Evolutionary conservation across 37 sponge, comb jelly and placozoan species (phyloP).

Genomic region (Petrosia ficiformis): DNA sequence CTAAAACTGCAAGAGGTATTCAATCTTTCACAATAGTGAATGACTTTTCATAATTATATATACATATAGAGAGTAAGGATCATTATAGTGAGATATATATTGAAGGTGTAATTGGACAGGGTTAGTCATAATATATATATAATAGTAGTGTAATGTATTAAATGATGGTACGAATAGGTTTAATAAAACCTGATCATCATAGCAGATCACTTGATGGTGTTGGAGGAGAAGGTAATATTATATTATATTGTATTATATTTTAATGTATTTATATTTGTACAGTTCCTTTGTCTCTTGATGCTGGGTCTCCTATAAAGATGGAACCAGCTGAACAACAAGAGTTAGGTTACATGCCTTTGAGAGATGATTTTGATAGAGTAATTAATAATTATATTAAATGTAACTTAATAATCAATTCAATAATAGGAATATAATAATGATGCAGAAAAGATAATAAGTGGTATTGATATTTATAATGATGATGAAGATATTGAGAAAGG

Average conservation of each 20-base stretch:
- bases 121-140: slow-evolving; percentile 9
- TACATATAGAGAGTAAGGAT: slow-evolving; percentile 60
- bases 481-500: slow-evolving; percentile 65
- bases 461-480: slow-evolving; percentile 47
- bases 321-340: slow-evolving; percentile 77
- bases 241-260: not conserved
- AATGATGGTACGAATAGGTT: too few relatives aligned
- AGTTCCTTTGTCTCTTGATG: not conserved
- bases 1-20: slow-evolving; percentile 72
- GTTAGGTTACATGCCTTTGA: slow-evolving; percentile 76
- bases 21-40: not conserved
- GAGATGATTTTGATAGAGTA: slow-evolving; percentile 88
- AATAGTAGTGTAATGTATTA: slow-evolving; percentile 4
- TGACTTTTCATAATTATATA: not conserved
- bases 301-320: slow-evolving; percentile 64
- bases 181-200: slow-evolving; percentile 44
- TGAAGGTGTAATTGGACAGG: slow-evolving; percentile 76
- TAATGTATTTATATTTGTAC: not conserved
- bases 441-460: slow-evolving; percentile 67
- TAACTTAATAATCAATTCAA: not conserved
- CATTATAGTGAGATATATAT: slow-evolving; percentile 69
- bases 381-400: not conserved
- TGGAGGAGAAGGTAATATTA: slow-evolving; percentile 66
- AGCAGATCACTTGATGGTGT: slow-evolving; percentile 29
- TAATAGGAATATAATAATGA: slow-evolving; percentile 74